These are phyloP conservation scores for Acleris sparsana DNA, from an alignment of 2,888 invertebrate species.

Conservation along the genomic window DNA sequence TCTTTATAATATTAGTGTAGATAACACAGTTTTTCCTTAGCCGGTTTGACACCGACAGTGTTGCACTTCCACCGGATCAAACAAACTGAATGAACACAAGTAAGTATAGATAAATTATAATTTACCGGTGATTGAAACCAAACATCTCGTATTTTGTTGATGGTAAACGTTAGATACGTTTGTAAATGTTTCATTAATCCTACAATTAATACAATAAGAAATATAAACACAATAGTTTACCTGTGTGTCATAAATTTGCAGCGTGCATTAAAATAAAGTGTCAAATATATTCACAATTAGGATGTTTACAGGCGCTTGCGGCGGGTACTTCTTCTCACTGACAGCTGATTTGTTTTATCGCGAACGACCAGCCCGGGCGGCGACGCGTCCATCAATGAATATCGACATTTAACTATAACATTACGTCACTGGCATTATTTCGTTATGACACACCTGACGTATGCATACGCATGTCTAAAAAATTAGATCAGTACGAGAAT, in stretches of 20 bases:
- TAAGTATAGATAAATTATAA: no score
- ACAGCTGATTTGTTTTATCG: slow-evolving; percentile 44
- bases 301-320: slow-evolving; percentile 37
- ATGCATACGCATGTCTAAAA: no score
- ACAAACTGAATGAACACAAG: no score
- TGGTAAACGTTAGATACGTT: no score
- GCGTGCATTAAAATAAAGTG: neutral
- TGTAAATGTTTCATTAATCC: no score
- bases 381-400: slow-evolving; percentile 66
- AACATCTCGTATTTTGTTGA: no score
- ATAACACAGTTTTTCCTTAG: no score
- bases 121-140: no score
- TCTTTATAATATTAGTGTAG: no score
- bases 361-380: slow-evolving; percentile 56
- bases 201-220: neutral
- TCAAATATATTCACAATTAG: slow-evolving; percentile 39
- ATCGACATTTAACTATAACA: slow-evolving; percentile 54
- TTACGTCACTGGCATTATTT: slow-evolving; percentile 30
- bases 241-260: neutral
- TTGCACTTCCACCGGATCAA: no score
- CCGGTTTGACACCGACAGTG: no score
- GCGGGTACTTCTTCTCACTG: slow-evolving; percentile 47
- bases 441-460: neutral
- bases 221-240: neutral
- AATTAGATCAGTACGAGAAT: no score